These are phyloP conservation scores for Paguma larvata DNA, from an alignment of 2,797 vertebrate species.

Conservation along the genomic window DNA sequence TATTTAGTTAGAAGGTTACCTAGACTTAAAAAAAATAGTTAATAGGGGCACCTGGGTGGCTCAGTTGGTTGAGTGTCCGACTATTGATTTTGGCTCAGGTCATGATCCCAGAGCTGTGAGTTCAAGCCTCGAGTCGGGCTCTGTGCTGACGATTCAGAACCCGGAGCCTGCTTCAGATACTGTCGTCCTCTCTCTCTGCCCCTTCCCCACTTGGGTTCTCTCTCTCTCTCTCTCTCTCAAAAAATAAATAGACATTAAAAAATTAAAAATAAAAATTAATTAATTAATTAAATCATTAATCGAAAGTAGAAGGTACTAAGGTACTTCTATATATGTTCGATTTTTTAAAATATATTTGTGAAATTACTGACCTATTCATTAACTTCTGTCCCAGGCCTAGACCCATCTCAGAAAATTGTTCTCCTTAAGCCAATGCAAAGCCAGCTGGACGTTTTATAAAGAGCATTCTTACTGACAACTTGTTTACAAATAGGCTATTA, in stretches of 20 bases:
- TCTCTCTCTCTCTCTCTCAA: no score
- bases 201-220: no score
- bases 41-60: background rate
- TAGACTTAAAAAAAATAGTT: background rate
- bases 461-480: background rate
- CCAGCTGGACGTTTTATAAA: background rate
- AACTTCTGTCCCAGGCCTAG: background rate
- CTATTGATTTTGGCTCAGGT: no score
- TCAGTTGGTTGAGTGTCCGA: no score
- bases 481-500: background rate
- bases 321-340: background rate
- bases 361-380: background rate
- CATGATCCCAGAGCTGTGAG: no score
- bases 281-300: no score
- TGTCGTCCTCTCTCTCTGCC: no score
- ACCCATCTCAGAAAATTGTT: background rate
- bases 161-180: no score
- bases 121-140: no score
- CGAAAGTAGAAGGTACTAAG: background rate
- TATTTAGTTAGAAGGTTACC: background rate
- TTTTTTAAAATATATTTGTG: slow-evolving; percentile 15
- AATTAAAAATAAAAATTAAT: no score
- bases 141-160: no score
- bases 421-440: background rate
- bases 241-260: no score